Conservation (phyloP, 2,888 invertebrate genomes). For the Agrochola lota region DNA sequence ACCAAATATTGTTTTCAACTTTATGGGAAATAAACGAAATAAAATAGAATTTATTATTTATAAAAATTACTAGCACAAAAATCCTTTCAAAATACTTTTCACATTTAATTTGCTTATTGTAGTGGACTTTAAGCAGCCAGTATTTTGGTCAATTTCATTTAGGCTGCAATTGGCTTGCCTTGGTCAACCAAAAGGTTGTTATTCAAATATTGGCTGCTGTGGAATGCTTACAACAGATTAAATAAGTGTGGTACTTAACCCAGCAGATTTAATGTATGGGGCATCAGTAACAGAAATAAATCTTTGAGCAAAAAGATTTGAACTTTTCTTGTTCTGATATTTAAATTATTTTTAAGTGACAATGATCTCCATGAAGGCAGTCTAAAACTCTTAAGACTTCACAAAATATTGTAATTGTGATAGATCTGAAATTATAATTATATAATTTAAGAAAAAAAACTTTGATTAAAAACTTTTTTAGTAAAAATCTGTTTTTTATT, state of each 20-base stretch:
- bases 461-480: conserved; percentile 57
- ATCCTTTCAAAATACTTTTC: conserved; percentile 41
- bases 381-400: conserved; percentile 48
- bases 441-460: conserved; percentile 31
- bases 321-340: neutral
- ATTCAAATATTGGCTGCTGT: neutral
- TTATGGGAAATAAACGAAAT: neutral
- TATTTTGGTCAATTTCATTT: neutral
- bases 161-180: neutral
- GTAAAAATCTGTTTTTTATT: conserved; percentile 42
- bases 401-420: conserved; percentile 58
- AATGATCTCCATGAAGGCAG: conserved; percentile 64
- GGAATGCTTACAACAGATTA: neutral
- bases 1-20: neutral
- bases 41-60: neutral
- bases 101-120: conserved; percentile 26
- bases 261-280: neutral
- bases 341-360: conserved; percentile 37
- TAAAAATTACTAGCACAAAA: conserved; percentile 12
- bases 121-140: neutral
- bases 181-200: neutral
- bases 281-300: conserved; percentile 19
- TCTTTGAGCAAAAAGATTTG: conserved; percentile 24
- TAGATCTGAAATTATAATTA: conserved; percentile 58
- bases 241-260: neutral